Conservation (phyloP, 92 coral and sea anemone species). For the Paragorgia papillata region DNA sequence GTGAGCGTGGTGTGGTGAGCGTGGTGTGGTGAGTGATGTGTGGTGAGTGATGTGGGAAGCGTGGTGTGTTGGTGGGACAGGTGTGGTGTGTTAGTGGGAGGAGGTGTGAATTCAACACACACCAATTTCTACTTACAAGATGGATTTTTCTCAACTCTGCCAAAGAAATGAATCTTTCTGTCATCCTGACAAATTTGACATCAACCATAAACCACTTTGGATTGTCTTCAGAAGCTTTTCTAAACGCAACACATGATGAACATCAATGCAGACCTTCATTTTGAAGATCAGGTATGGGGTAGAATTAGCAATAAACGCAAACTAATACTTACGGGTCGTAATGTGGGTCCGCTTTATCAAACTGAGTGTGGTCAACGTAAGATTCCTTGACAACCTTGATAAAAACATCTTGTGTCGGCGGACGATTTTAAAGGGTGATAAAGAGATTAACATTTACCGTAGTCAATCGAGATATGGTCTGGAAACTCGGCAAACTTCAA, state of each 20-base stretch:
- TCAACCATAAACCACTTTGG: slow-evolving; percentile 99
- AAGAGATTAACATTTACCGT: too few species aligned
- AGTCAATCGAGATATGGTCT: too few species aligned
- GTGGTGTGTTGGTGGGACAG: too few species aligned
- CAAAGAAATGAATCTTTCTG: slow-evolving; percentile 80
- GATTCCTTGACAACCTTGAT: slow-evolving; percentile 86
- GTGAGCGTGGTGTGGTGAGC: too few species aligned
- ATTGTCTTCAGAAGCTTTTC: slow-evolving; percentile 74
- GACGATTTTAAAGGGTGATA: too few species aligned
- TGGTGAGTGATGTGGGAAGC: too few species aligned
- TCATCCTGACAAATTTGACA: slow-evolving; percentile 91
- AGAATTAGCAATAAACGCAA: too few species aligned
- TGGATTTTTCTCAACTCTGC: slow-evolving; percentile 78
- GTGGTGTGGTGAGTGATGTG: too few species aligned
- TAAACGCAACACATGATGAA: neutral
- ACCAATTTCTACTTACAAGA: slow-evolving; percentile 56
- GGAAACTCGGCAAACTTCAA: too few species aligned
- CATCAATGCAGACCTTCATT: neutral
- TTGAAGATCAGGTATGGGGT: too few species aligned
- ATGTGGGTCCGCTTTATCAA: slow-evolving; percentile 88
- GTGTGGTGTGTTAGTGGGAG: too few species aligned
- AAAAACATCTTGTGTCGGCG: neutral
- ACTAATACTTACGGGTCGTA: slow-evolving; percentile 83
- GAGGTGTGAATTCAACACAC: too few species aligned
- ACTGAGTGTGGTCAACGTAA: slow-evolving; percentile 97